phyloP scores from a whole-genome alignment of 2,888 invertebrate genomes.

The Byasa hedistus region DNA sequence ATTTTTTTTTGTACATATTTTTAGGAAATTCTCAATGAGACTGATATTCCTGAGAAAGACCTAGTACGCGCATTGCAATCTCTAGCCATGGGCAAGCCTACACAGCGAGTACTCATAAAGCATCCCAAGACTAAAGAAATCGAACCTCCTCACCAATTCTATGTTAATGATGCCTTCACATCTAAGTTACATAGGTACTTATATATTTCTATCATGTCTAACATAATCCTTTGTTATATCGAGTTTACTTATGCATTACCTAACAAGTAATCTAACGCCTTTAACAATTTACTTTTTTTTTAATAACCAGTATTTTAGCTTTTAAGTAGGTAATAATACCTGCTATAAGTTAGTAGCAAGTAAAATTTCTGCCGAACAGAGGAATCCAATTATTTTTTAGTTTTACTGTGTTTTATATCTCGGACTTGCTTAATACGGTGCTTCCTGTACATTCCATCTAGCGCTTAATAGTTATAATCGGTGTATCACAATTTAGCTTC shows the following conservation, averaged over 20 bases:
- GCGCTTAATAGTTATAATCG: background rate
- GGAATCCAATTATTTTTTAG: no score
- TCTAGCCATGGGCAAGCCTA: slow-evolving; percentile 97
- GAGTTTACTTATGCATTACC: no score
- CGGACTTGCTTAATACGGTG: no score
- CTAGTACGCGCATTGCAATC: slow-evolving; percentile 97
- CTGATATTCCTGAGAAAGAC: slow-evolving; percentile 99
- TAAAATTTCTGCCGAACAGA: no score
- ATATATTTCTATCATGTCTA: background rate
- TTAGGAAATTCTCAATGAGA: slow-evolving; percentile 96
- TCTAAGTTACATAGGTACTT: slow-evolving; percentile 94
- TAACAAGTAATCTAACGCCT: no score
- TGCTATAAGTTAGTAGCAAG: no score
- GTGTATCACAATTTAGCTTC: background rate
- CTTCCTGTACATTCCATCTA: background rate
- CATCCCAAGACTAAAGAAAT: slow-evolving; percentile 98
- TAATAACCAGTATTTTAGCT: no score
- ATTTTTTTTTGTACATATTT: slow-evolving; percentile 34
- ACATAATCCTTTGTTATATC: no score
- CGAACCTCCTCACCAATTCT: slow-evolving; percentile 94
- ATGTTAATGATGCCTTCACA: slow-evolving; percentile 98
- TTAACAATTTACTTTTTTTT: no score
- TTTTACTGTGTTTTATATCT: no score
- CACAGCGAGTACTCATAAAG: slow-evolving; percentile 96
- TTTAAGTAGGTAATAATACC: no score